Evolutionary conservation across 2,797 vertebrate genomes (phyloP).

Genomic region (Lagocephalus sceleratus): DNA sequence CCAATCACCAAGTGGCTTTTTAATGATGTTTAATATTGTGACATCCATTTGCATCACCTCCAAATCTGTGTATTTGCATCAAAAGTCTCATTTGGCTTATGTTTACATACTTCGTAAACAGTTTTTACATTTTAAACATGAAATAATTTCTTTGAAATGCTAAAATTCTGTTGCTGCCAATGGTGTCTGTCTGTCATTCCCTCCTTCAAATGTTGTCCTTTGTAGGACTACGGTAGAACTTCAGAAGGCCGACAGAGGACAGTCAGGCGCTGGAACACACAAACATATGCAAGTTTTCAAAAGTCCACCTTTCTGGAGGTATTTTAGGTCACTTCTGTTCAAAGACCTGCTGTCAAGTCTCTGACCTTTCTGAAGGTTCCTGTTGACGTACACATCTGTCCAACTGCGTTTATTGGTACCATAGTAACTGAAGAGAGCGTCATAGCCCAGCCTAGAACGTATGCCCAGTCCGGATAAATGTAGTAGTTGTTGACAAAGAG

Average conservation of each 20-base stretch:
- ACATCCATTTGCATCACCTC: too few relatives aligned
- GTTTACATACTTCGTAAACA: too few relatives aligned
- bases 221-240: neutral
- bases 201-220: neutral
- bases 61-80: too few relatives aligned
- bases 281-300: neutral
- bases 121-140: too few relatives aligned
- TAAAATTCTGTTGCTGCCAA: too few relatives aligned
- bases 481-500: neutral
- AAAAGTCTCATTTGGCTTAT: too few relatives aligned
- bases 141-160: too few relatives aligned
- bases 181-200: neutral
- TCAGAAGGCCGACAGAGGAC: neutral
- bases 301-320: too few relatives aligned
- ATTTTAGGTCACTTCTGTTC: neutral
- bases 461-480: neutral
- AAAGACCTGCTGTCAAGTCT: neutral
- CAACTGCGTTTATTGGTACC: neutral
- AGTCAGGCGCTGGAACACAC: constrained; percentile 1
- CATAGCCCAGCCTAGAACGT: neutral
- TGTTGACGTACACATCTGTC: neutral
- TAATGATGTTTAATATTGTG: too few relatives aligned
- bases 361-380: constrained; percentile 2
- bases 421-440: neutral
- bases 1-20: too few relatives aligned